Evolutionary conservation across 1,140 invertebrate species (phyloP).

Genomic region (Hycleus phaleratus): DNA sequence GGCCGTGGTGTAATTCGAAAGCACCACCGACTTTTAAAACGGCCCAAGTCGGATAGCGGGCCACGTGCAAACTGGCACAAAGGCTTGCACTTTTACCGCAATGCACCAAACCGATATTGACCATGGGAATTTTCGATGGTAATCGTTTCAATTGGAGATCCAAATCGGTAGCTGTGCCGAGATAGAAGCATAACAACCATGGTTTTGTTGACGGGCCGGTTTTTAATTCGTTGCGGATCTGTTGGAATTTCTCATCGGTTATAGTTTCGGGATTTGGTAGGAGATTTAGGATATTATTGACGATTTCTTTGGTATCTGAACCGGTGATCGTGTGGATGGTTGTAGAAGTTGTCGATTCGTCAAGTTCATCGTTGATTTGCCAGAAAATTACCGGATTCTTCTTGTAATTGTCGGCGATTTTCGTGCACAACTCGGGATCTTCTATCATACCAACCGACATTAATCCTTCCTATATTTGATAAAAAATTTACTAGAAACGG

Average conservation of each 20-base stretch:
- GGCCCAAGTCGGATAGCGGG: conserved; percentile 61
- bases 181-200: conserved; percentile 61
- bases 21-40: conserved; percentile 63
- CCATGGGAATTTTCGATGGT: conserved; percentile 49
- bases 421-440: conserved; percentile 43
- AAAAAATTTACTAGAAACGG: conserved; percentile 5
- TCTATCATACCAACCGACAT: conserved; percentile 48
- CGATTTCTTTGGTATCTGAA: conserved; percentile 46
- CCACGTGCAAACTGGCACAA: conserved; percentile 50
- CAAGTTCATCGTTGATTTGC: conserved; percentile 32
- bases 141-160: conserved; percentile 54
- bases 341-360: conserved; percentile 34
- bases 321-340: conserved; percentile 32
- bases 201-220: conserved; percentile 33
- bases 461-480: conserved; percentile 45
- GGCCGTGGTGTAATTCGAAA: conserved; percentile 64
- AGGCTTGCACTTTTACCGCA: conserved; percentile 48
- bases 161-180: conserved; percentile 45
- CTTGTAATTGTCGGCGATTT: conserved; percentile 37
- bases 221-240: conserved; percentile 40
- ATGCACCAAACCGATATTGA: conserved; percentile 57
- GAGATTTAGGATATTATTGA: conserved; percentile 47
- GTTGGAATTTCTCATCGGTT: conserved; percentile 45
- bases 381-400: conserved; percentile 46
- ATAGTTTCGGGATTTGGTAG: conserved; percentile 48